Conservation (phyloP, 2,888 invertebrate genomes). For the Ennomos quercinarius region DNA sequence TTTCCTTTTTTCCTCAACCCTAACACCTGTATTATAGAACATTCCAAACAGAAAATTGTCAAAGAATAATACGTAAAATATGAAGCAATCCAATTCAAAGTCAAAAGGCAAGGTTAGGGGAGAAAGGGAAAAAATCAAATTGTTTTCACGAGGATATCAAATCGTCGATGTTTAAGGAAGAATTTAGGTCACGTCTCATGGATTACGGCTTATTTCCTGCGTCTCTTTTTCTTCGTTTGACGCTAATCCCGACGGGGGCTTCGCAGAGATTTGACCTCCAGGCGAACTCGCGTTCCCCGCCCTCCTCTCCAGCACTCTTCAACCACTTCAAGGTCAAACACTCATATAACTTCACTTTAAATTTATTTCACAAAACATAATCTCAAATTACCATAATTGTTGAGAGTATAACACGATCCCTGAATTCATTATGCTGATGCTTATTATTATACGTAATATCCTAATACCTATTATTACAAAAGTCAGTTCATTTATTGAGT, state of each 20-base stretch:
- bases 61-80: slow-evolving; percentile 60
- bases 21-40: slow-evolving; percentile 12
- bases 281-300: slow-evolving; percentile 50
- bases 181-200: slow-evolving; percentile 83
- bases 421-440: slow-evolving; percentile 26
- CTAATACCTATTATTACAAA: slow-evolving; percentile 1
- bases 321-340: slow-evolving; percentile 56
- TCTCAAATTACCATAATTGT: slow-evolving; percentile 24
- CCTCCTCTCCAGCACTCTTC: slow-evolving; percentile 49
- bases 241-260: slow-evolving; percentile 78
- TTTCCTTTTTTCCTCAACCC: too few relatives aligned
- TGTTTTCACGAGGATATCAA: slow-evolving; percentile 79
- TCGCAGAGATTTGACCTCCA: slow-evolving; percentile 71
- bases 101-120: slow-evolving; percentile 60
- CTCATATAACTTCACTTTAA: slow-evolving; percentile 8
- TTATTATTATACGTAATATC: slow-evolving; percentile 25
- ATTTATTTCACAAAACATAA: slow-evolving; percentile 18
- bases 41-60: slow-evolving; percentile 39
- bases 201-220: slow-evolving; percentile 83
- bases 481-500: slow-evolving; percentile 35
- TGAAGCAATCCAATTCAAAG: slow-evolving; percentile 62
- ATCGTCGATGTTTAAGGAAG: slow-evolving; percentile 79
- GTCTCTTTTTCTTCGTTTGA: slow-evolving; percentile 83
- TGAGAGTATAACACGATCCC: slow-evolving; percentile 21
- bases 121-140: slow-evolving; percentile 75